Base-by-base conservation (phyloP, 1,140 invertebrate genomes). In the Branchinecta lindahli region DNA sequence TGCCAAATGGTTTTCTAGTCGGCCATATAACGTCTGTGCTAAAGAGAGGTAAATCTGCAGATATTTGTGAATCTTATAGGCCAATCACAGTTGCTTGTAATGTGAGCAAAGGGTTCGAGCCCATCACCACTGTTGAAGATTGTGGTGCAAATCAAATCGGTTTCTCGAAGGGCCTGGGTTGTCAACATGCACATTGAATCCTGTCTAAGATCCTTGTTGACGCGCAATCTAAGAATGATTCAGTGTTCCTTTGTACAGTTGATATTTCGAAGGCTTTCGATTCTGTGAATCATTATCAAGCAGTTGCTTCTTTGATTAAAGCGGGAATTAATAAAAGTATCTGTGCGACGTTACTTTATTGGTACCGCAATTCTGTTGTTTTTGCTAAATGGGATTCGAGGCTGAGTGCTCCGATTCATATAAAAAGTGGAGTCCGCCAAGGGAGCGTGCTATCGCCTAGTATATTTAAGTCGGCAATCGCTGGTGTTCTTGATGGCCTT, bases 41-140 rank as follows among this genome's bases (percentile, higher is more conserved):
- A 61, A 61, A 61, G 52, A 61, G 52, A 61, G 52, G 52, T 61
- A 61, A 61, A 61, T 61, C 52, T 61, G 52, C 52, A 61, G 52
- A 12, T 61, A 12, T 61, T 61, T 61, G 52, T 61, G 52, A 61
- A 61, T 61, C 52, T 15, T 20, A 61, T 61, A 61, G 52, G 52
- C 18, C 52, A 61, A 61, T 61, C 52, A 20, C 52, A 61, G 52
- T 20, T 61, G 52, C 52, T 61, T 61, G 52, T 61, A 61, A 61
- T 61, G 52, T 20, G 18, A 61, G 52, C 52, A 61, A 61, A 61
- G 52, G 2, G 52, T 61, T 61, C 18, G 52, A 61, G 52, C 52
- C 52, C 52, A 61, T 61, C 18, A 61, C 52, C 52, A 15, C 52
- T 61, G 52, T 61, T 61, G 52, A 61, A 61, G 52, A 61, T 61